Percentiles rank a stretch among this genome's conserved stretches.
Evolutionary conservation across 2,888 invertebrate species (phyloP).

Genomic region (Cotesia congregata): DNA sequence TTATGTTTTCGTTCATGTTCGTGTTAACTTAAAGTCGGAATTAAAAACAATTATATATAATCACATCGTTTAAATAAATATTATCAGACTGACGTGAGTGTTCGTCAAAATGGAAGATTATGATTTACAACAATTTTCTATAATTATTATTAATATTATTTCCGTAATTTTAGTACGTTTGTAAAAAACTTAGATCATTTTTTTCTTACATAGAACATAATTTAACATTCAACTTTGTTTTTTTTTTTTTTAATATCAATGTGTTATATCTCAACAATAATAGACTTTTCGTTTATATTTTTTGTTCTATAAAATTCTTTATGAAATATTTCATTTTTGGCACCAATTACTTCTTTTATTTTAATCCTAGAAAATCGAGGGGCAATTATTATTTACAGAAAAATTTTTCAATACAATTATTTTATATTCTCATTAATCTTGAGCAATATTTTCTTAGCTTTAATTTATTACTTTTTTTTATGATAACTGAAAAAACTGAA

Average conservation of each 20-base stretch:
- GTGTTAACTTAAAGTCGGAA: not conserved
- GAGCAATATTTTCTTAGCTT: too few relatives aligned
- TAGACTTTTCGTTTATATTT: not conserved
- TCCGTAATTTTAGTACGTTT: not conserved
- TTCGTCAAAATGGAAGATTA: not conserved
- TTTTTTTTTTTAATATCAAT: not conserved
- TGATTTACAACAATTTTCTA: not conserved
- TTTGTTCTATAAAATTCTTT: not conserved
- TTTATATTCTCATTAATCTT: too few relatives aligned
- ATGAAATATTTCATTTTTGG: constrained; percentile 1
- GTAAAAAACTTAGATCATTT: not conserved
- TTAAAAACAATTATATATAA: too few relatives aligned
- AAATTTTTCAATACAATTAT: not conserved
- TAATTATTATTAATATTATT: not conserved
- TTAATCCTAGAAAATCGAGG: not conserved
- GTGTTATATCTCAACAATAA: not conserved
- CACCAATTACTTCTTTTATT: not conserved
- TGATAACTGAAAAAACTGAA: not conserved
- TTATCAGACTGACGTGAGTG: not conserved
- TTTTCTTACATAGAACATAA: not conserved
- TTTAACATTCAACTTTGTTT: not conserved
- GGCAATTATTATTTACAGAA: not conserved
- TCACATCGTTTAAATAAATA: not conserved
- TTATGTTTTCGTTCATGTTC: not conserved
- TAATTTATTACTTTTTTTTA: too few relatives aligned